Conservation (phyloP, 1,140 invertebrate genomes). For the Heterodera carotae region DNA sequence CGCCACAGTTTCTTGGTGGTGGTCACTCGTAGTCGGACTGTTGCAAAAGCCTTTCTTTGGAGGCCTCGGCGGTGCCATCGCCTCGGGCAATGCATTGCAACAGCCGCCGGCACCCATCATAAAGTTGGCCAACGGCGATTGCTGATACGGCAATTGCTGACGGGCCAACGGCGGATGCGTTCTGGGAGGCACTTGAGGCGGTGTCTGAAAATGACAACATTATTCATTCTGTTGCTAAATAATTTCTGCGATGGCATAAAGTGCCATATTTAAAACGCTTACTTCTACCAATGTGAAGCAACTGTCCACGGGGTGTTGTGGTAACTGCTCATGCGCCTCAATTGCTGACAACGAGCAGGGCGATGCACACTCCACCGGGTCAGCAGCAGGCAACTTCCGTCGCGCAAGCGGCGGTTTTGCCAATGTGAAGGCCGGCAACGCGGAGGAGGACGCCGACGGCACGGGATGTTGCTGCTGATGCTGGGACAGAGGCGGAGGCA, state of each 20-base stretch:
- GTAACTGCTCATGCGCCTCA: background rate
- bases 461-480: no score
- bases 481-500: background rate
- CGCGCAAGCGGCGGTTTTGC: conserved; percentile 21
- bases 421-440: conserved; percentile 24
- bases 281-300: background rate
- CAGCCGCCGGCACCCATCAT: background rate
- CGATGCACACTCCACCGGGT: background rate
- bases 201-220: conserved; percentile 2
- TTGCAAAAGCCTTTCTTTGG: conserved; percentile 24
- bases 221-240: no score
- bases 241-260: no score
- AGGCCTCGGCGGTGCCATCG: conserved; percentile 32
- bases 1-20: conserved; percentile 7
- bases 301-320: background rate
- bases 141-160: background rate
- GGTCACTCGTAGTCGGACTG: conserved; percentile 21
- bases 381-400: conserved; percentile 13
- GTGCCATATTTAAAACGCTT: conserved; percentile 8
- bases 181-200: conserved; percentile 28
- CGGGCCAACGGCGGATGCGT: background rate
- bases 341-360: background rate
- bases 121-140: conserved; percentile 5
- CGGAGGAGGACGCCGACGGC: background rate
- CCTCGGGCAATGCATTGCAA: conserved; percentile 12